Conservation (phyloP, 2,888 invertebrate genomes). For the Neuroscelio doddi region DNA sequence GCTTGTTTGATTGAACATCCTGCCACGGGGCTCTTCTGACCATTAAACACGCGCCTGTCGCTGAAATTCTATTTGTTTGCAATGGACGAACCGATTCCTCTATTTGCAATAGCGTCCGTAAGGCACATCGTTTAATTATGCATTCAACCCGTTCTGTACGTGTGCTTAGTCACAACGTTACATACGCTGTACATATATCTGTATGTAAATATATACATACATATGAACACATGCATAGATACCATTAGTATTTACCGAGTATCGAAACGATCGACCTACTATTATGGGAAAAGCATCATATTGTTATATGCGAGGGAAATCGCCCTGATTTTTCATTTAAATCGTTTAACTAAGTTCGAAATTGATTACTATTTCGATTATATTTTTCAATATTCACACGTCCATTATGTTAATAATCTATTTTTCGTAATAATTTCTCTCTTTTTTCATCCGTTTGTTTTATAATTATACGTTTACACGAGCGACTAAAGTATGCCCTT, state of each 20-base stretch:
- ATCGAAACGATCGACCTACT: constrained; percentile 1
- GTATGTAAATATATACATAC: too few relatives aligned
- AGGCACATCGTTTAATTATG: constrained; percentile 43
- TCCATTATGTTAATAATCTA: too few relatives aligned
- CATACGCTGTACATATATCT: constrained; percentile 6
- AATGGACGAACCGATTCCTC: constrained; percentile 39
- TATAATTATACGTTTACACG: too few relatives aligned
- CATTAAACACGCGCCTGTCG: constrained; percentile 42
- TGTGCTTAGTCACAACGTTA: constrained; percentile 25
- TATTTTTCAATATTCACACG: too few relatives aligned
- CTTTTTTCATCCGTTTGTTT: too few relatives aligned
- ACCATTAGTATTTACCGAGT: background rate
- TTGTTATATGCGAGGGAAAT: background rate
- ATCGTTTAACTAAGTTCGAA: background rate
- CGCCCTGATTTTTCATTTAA: background rate
- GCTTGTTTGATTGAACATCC: constrained; percentile 65
- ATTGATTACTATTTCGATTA: too few relatives aligned
- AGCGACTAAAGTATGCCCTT: too few relatives aligned
- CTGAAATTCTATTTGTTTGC: constrained; percentile 57
- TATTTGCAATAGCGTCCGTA: constrained; percentile 33
- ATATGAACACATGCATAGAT: background rate
- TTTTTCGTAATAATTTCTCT: too few relatives aligned
- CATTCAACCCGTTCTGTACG: constrained; percentile 26
- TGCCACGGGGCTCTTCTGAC: too few relatives aligned
- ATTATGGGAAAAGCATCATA: constrained; percentile 6